Evolutionary conservation across 2,113 vertebrate genomes (phyloP).

Genomic region (Lasiurus borealis): DNA sequence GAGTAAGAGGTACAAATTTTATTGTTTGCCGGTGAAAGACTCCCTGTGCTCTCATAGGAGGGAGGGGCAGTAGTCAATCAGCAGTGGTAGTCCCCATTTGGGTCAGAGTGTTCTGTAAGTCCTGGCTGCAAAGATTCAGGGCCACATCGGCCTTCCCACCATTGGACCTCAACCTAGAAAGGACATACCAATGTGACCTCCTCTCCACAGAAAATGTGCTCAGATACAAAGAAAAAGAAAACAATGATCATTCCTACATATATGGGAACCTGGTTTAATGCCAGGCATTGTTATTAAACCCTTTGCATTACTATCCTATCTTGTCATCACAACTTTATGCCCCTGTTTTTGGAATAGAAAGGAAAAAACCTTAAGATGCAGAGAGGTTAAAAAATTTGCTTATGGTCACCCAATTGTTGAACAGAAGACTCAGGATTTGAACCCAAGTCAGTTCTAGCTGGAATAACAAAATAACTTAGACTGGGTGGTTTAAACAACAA

Average conservation of each 20-base stretch:
- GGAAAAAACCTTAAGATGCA: not conserved
- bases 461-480: not conserved
- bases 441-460: not conserved
- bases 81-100: not conserved
- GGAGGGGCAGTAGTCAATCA: too few species aligned
- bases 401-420: not conserved
- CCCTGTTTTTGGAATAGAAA: not conserved
- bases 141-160: too few species aligned
- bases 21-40: not conserved
- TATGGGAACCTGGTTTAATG: not conserved
- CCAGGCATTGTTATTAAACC: not conserved
- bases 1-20: not conserved
- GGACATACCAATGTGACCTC: not conserved
- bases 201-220: not conserved
- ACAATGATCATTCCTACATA: not conserved
- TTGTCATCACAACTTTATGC: not conserved
- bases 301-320: not conserved
- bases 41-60: not conserved
- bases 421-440: not conserved
- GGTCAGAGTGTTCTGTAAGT: not conserved
- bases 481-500: not conserved
- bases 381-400: not conserved
- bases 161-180: not conserved
- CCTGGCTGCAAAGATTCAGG: not conserved
- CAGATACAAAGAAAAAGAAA: not conserved